These are phyloP conservation scores for Nipponia nippon DNA, from an alignment of 2,113 vertebrate species.

Conservation along the genomic window DNA sequence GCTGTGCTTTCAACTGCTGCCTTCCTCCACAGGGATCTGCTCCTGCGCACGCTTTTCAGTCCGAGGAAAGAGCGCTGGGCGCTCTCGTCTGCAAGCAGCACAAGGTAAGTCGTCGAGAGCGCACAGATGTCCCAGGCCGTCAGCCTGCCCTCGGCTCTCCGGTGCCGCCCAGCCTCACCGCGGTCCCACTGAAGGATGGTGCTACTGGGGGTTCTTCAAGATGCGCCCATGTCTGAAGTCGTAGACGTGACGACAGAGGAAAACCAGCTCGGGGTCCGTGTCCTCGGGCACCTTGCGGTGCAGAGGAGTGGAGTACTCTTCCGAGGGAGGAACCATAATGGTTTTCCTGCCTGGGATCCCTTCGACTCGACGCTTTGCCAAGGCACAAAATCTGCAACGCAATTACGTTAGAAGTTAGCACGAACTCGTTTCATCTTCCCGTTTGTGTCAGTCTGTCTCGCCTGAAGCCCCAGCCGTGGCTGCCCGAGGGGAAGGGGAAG, in stretches of 20 bases:
- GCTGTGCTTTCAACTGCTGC: constrained; percentile 79
- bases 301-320: constrained; percentile 86
- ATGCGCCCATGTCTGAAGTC: constrained; percentile 97
- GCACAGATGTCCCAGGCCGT: background rate
- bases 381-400: constrained; percentile 93
- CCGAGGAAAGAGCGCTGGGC: background rate
- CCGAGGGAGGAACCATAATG: constrained; percentile 87
- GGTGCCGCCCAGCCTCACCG: background rate
- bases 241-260: constrained; percentile 97
- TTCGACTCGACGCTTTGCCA: constrained; percentile 92
- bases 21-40: constrained; percentile 18
- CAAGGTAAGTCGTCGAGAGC: background rate
- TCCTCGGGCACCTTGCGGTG: constrained; percentile 94
- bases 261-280: constrained; percentile 94
- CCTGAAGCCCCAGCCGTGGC: background rate
- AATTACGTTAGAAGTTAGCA: background rate
- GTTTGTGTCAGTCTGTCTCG: background rate
- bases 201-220: constrained; percentile 97
- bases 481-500: background rate
- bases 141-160: background rate
- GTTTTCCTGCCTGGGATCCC: constrained; percentile 85
- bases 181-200: background rate
- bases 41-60: background rate
- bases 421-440: background rate
- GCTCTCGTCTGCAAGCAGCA: background rate